A percentile compares a stretch with the other conserved stretches of the same genome.
Conservation (phyloP, 1,140 invertebrate genomes). For the Episyrphus balteatus region DNA sequence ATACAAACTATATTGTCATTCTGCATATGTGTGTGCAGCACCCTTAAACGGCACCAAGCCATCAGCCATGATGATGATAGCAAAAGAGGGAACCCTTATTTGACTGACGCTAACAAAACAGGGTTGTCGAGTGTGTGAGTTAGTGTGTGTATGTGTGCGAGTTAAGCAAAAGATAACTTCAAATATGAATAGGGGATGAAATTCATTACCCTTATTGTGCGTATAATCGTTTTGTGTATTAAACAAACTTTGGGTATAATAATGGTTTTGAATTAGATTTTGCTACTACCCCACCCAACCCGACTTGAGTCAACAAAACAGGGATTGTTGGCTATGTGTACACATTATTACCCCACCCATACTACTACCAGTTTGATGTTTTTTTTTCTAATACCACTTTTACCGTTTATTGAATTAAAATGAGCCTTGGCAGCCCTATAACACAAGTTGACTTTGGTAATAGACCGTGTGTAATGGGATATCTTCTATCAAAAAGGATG, state of each 20-base stretch:
- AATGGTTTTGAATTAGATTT: not conserved
- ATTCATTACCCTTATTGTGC: slow-evolving; percentile 3
- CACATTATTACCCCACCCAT: not conserved
- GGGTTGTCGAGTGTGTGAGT: too few species aligned
- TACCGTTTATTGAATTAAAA: not conserved
- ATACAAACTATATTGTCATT: too few species aligned
- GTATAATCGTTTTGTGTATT: slow-evolving; percentile 4
- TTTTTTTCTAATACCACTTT: not conserved
- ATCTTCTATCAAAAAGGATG: not conserved
- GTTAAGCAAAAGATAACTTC: not conserved
- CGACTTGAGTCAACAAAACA: not conserved
- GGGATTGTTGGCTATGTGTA: not conserved
- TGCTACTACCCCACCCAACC: not conserved
- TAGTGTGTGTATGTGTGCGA: too few species aligned
- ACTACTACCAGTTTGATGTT: not conserved
- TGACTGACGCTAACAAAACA: too few species aligned
- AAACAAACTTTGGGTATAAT: not conserved
- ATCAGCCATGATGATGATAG: too few species aligned
- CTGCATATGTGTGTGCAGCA: too few species aligned
- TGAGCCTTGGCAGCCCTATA: not conserved
- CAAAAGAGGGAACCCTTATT: too few species aligned
- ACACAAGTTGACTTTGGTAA: not conserved
- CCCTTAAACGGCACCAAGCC: too few species aligned
- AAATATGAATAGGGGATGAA: not conserved
- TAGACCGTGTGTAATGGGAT: too few species aligned